Conservation (phyloP, 92 coral and sea anemone genomes). For the Porites cylindrica region DNA sequence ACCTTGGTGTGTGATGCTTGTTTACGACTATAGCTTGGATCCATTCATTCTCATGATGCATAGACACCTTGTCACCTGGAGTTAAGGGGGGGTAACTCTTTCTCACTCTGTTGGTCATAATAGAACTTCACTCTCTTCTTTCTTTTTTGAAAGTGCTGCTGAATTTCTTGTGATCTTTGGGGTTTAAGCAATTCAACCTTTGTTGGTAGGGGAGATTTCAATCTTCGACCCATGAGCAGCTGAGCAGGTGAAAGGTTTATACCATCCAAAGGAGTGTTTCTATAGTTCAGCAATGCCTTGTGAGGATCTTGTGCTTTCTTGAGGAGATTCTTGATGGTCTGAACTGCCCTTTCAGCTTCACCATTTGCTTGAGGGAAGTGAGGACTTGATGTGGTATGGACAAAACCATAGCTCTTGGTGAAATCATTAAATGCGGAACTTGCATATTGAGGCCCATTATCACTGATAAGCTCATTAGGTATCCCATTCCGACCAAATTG, state of each 20-base stretch:
- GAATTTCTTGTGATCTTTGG: not conserved
- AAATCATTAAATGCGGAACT: not conserved
- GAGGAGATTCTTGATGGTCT: no score
- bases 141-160: no score
- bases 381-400: not conserved
- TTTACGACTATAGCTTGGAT: no score
- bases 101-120: not conserved
- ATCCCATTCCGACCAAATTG: not conserved
- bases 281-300: not conserved
- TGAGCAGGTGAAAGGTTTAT: not conserved
- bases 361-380: no score
- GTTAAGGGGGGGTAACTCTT: no score
- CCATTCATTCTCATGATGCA: no score
- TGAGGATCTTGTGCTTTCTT: no score
- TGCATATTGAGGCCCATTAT: not conserved
- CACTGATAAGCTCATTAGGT: not conserved
- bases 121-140: not conserved
- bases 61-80: not conserved
- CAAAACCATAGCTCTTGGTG: not conserved
- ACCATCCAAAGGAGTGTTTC: not conserved
- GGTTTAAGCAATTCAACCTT: not conserved
- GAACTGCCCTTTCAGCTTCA: no score
- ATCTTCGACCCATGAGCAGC: not conserved
- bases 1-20: slow-evolving; percentile 49
- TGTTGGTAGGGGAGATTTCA: not conserved